These are phyloP conservation scores for Setipinna tenuifilis DNA, from an alignment of 2,797 vertebrate species.

Conservation along the genomic window DNA sequence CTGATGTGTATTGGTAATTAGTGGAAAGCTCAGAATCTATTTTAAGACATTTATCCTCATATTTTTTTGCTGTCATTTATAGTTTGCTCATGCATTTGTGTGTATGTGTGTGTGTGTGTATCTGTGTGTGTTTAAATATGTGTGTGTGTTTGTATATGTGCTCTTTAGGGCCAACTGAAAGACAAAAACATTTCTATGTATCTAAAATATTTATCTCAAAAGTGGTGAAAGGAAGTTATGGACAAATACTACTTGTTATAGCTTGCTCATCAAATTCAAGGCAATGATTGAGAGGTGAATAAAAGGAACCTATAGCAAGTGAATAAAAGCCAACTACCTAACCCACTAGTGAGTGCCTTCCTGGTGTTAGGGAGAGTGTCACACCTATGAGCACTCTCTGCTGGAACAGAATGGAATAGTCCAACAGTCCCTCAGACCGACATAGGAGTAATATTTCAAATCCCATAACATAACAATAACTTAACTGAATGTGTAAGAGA, in stretches of 20 bases:
- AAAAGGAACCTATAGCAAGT: neutral
- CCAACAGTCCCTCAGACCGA: neutral
- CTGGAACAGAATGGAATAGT: neutral
- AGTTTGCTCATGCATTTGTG: too few relatives aligned
- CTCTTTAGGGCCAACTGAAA: too few relatives aligned
- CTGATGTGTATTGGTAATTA: too few relatives aligned
- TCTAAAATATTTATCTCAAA: neutral
- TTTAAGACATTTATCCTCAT: too few relatives aligned
- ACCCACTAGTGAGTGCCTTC: too few relatives aligned
- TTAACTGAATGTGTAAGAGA: neutral
- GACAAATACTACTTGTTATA: neutral
- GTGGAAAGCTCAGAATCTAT: too few relatives aligned
- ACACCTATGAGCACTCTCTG: neutral
- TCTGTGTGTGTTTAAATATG: constrained; percentile 15
- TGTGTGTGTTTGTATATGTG: neutral
- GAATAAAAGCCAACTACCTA: neutral
- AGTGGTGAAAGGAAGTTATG: neutral
- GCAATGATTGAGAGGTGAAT: neutral
- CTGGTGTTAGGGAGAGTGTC: neutral
- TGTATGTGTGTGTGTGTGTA: constrained; percentile 17
- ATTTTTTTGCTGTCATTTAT: too few relatives aligned
- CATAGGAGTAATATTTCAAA: neutral
- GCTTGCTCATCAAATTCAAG: neutral
- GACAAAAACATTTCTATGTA: neutral
- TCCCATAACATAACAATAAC: neutral